Evolutionary conservation across 1,140 invertebrate species (phyloP).

Genomic region (Anoplolepis gracilipes): DNA sequence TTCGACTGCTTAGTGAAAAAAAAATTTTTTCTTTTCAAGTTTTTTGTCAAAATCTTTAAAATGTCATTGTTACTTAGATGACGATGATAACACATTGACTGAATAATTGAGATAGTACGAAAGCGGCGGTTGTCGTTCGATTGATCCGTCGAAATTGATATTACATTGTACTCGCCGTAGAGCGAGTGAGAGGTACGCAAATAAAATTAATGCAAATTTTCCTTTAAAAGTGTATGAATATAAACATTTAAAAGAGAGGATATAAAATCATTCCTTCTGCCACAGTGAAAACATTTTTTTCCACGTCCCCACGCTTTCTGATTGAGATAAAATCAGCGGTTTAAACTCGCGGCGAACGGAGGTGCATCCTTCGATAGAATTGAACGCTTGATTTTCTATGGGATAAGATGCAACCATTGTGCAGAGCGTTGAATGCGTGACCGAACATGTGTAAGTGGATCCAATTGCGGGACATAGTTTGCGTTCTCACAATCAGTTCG

Average conservation of each 20-base stretch:
- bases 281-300: slow-evolving; percentile 20
- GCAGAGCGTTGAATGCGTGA: slow-evolving; percentile 62
- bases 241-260: slow-evolving; percentile 23
- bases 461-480: slow-evolving; percentile 50
- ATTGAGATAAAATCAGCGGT: slow-evolving; percentile 75
- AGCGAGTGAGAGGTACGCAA: neutral
- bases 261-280: neutral
- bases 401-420: slow-evolving; percentile 73
- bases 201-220: slow-evolving; percentile 25
- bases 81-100: neutral
- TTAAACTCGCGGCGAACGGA: slow-evolving; percentile 71
- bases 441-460: slow-evolving; percentile 42
- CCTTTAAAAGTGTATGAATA: slow-evolving; percentile 3
- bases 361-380: slow-evolving; percentile 75
- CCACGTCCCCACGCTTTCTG: slow-evolving; percentile 55
- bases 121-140: neutral
- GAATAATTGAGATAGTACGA: slow-evolving; percentile 49
- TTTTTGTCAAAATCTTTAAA: slow-evolving; percentile 59
- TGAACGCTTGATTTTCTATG: slow-evolving; percentile 79
- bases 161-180: neutral
- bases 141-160: slow-evolving; percentile 2
- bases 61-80: slow-evolving; percentile 16
- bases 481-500: slow-evolving; percentile 68
- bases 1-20: slow-evolving; percentile 36
- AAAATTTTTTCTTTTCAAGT: slow-evolving; percentile 42